Evolutionary conservation across 2,113 vertebrate species (phyloP).

Genomic region (Carlito syrichta): DNA sequence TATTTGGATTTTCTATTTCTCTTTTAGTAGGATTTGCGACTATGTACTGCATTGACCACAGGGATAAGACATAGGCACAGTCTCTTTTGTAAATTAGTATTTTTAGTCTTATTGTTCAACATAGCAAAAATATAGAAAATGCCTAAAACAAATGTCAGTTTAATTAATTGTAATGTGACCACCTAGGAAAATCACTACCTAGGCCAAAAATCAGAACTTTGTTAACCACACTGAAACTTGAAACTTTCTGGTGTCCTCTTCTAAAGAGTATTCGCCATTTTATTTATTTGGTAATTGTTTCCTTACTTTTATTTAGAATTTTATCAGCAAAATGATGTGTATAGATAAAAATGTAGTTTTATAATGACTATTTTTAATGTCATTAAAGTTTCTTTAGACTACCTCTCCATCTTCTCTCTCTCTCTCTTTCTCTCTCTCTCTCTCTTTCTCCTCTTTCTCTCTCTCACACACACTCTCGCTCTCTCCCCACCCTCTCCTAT

Average conservation of each 20-base stretch:
- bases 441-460: too few species aligned
- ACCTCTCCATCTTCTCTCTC: background rate
- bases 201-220: background rate
- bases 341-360: background rate
- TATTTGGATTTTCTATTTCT: background rate
- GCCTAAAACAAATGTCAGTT: background rate
- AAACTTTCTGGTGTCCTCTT: background rate
- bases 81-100: background rate
- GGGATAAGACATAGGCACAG: background rate
- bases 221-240: background rate
- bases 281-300: background rate
- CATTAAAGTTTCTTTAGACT: background rate
- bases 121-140: background rate
- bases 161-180: background rate
- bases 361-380: background rate
- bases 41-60: accelerated
- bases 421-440: background rate
- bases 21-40: background rate
- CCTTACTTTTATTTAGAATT: background rate
- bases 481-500: too few species aligned
- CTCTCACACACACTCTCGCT: too few species aligned
- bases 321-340: background rate
- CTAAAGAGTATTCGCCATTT: background rate
- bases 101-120: background rate
- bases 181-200: background rate